A percentile compares a stretch with the other conserved stretches of the same genome.
Conservation (phyloP, 2,888 invertebrate genomes). For the Agrochola litura region DNA sequence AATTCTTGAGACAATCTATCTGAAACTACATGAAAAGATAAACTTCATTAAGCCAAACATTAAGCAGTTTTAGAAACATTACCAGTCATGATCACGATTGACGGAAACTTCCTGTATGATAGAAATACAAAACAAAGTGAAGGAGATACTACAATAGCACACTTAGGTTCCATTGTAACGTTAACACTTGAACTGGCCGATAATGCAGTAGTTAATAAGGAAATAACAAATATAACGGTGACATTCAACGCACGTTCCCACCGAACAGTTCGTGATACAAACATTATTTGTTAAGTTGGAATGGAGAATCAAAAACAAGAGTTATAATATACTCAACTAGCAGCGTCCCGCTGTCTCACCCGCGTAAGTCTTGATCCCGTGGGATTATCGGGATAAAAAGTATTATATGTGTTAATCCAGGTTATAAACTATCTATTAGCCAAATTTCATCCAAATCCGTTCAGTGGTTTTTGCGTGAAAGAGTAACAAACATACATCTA, state of each 20-base stretch:
- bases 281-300: constrained; percentile 6
- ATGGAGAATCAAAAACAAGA: not conserved
- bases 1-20: not conserved
- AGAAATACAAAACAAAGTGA: constrained; percentile 18
- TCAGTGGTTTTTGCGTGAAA: too few relatives aligned
- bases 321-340: not conserved
- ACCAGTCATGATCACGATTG: not conserved
- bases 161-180: constrained; percentile 17
- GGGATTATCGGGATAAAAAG: too few relatives aligned
- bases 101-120: constrained; percentile 10
- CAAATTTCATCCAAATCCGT: too few relatives aligned
- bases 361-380: too few relatives aligned
- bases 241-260: constrained; percentile 40
- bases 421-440: too few relatives aligned
- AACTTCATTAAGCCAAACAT: not conserved
- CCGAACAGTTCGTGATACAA: constrained; percentile 16
- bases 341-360: too few relatives aligned
- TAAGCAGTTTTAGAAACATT: not conserved
- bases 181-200: constrained; percentile 32
- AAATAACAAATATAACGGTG: constrained; percentile 65
- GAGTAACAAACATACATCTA: too few relatives aligned
- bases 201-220: constrained; percentile 65
- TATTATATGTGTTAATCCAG: too few relatives aligned
- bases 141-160: constrained; percentile 23
- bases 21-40: not conserved